Base-by-base conservation (phyloP, 2,888 invertebrate genomes). In the Tipula helvola region DNA sequence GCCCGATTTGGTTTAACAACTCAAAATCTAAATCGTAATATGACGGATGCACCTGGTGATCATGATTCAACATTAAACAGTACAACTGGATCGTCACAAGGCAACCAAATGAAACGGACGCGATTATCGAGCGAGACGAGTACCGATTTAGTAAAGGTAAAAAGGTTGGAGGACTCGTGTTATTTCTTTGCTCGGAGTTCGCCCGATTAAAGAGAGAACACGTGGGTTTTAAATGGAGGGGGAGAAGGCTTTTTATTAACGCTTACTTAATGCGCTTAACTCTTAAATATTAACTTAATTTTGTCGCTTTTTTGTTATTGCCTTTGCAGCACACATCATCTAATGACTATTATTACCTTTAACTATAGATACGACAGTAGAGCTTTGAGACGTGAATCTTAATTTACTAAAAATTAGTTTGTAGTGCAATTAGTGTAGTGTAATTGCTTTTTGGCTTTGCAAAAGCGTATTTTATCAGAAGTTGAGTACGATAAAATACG, bases 111-210 rank as follows among this genome's bases (percentile, higher is more conserved):
- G 86, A 87, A 92, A 88, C 92, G 89, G 90, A 92, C 87, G 91
- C 92, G 89, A 36, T 89, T 92, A 88, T 90, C 91, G 18, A 92
- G 93, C 8, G 94, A 94, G 89, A 92, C 93, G 39, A 90, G 92
- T 88, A 92, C 92, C 88, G 94, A 94, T 91, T 92, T 93, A 90
- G 91, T 90, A 88, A 90, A 91, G 91, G 91, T 91, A 91, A 90
- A 89, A 16, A 88, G 41, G 42, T 28, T 41, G 13, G 84, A 84
- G n/a, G 84, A 84, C 16, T 39, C 41, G 84, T 84, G 84, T 39
- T 84, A n/a, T 84, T 71, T 71, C 71, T 71, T 71, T 71, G 71
- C 3, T 28, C 71, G 71, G 71, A 28, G 3, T 71, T 28, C 71
- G 71, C 28, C 71, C 71, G 71, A 71, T 1, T 71, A 28, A 71